Conservation (phyloP, 2,113 vertebrate species). For the Symphodus melops region DNA sequence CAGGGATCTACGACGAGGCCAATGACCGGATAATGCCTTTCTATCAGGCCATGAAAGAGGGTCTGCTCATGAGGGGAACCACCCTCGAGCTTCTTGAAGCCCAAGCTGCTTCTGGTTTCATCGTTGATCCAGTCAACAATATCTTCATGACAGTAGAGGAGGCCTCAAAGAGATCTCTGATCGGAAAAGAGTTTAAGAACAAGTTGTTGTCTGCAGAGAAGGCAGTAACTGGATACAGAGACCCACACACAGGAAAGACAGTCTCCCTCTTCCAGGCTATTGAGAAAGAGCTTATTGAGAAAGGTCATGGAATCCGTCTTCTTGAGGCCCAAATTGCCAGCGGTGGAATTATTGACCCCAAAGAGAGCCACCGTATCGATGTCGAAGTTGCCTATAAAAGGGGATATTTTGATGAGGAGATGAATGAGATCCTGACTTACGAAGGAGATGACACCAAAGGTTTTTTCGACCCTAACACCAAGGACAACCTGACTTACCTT, state of each 20-base stretch:
- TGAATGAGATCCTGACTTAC: slow-evolving; percentile 93
- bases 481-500: slow-evolving; percentile 96
- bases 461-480: slow-evolving; percentile 98
- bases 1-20: slow-evolving; percentile 96
- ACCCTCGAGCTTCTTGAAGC: slow-evolving; percentile 96
- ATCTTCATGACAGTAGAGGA: slow-evolving; percentile 92
- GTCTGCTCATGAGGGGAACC: slow-evolving; percentile 93
- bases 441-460: slow-evolving; percentile 97
- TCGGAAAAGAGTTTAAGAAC: slow-evolving; percentile 95
- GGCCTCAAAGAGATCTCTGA: slow-evolving; percentile 88
- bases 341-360: slow-evolving; percentile 96
- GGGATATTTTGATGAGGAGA: slow-evolving; percentile 94
- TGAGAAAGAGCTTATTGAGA: slow-evolving; percentile 96
- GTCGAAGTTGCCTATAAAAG: slow-evolving; percentile 91
- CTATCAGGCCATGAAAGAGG: slow-evolving; percentile 96
- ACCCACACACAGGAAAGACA: slow-evolving; percentile 91
- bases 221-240: slow-evolving; percentile 95
- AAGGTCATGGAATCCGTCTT: slow-evolving; percentile 94
- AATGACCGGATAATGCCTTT: slow-evolving; percentile 91
- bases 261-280: slow-evolving; percentile 98
- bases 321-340: slow-evolving; percentile 99
- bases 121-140: slow-evolving; percentile 97
- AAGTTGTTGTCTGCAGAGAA: slow-evolving; percentile 96
- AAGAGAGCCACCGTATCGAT: slow-evolving; percentile 93
- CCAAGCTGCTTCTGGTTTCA: slow-evolving; percentile 96